Evolutionary conservation across 2,888 invertebrate genomes (phyloP), one percentile per base, ranked within the genome.

Genomic region (Agrochola circellaris): DNA sequence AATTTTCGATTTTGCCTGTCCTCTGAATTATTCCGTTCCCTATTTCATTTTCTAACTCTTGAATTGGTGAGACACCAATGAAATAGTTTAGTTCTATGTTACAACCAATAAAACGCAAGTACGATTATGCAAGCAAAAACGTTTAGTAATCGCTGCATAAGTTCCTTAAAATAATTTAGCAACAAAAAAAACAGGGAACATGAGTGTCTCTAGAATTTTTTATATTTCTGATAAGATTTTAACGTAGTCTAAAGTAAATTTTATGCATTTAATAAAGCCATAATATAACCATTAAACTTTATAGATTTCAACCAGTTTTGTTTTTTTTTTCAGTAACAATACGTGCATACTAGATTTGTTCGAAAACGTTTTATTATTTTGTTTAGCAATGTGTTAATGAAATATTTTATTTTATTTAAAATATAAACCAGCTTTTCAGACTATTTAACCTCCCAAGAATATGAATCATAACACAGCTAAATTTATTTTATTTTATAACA

Each of bases 1-100:
- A 91, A 90, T 93, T 93, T 92, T 89, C 89, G 82, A 89, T 91
- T 90, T 87, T 86, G 83, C 79, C 72, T 66, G 54, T 66, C 73
- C 79, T 71, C 26, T 74, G 62, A 84, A 75, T 48, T 62, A 61
- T 64, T 26, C 15, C 45, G 81, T 88, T 89, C 74, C 42, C 69
- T 69, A 68, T 68, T 70, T 30, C 80, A 75, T 11, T 73, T 79
- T 74, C 56, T 69, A 62, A 58, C 11, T 51, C 9, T 76, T 8
- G 58, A 9, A 82, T 86, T 80, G 83, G 84, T 30, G 0, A 38
- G 9, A 68, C 38, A 42, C 74, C 48, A n/a, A 56, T 64, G 17
- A 54, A 34, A 26, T 20, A 48, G 8, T 2, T 34, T 17, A 7
- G 11, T n/a, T 45, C 1, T 9, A 7, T 0, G 0, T 64, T 74